These are phyloP conservation scores for Mylabris phalerata DNA, from an alignment of 1,140 invertebrate species.

Conservation along the genomic window DNA sequence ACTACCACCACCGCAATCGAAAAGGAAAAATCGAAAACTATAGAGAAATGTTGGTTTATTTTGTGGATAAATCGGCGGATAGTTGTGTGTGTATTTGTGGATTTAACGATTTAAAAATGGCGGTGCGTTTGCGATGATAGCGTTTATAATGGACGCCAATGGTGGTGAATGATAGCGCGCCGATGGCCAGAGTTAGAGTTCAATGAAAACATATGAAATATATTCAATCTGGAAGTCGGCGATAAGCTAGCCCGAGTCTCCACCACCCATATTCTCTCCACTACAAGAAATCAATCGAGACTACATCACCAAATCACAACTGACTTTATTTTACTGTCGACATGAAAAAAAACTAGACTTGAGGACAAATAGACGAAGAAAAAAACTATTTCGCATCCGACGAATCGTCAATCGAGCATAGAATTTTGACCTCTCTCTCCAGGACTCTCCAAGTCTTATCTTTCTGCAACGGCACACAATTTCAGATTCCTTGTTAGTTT, in stretches of 20 bases:
- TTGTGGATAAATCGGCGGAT: too few species aligned
- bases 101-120: conserved; percentile 18
- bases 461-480: conserved; percentile 17
- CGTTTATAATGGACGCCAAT: conserved; percentile 31
- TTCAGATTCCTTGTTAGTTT: conserved; percentile 8
- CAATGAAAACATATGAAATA: conserved; percentile 40
- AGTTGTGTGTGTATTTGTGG: background rate
- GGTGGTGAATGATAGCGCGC: conserved; percentile 34
- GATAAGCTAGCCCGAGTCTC: conserved; percentile 25
- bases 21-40: too few species aligned
- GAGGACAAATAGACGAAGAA: too few species aligned
- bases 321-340: too few species aligned
- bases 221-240: conserved; percentile 36
- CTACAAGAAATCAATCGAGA: conserved; percentile 13
- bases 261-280: background rate
- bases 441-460: conserved; percentile 2
- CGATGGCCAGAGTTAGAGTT: conserved; percentile 25
- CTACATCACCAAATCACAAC: too few species aligned
- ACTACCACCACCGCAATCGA: too few species aligned
- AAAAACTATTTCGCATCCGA: too few species aligned
- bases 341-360: too few species aligned
- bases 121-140: conserved; percentile 10
- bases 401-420: too few species aligned
- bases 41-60: too few species aligned
- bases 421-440: too few species aligned